Evolutionary conservation across 2,888 invertebrate species (phyloP), one percentile per base, ranked within the genome.

Genomic region (Melanotus villosus): DNA sequence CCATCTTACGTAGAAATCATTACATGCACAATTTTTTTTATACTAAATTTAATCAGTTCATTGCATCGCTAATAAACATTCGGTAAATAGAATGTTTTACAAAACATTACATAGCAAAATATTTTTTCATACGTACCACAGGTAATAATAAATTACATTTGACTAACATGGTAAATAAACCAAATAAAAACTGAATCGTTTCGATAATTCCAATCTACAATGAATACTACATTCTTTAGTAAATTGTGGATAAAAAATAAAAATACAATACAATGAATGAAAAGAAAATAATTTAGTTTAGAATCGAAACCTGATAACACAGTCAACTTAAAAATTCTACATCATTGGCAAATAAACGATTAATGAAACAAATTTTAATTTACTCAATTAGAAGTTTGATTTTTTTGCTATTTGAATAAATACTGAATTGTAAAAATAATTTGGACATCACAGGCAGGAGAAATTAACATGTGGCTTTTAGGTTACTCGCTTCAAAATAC

Each of bases 401-500:
- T 23, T 45, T 43, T 47, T 16, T 16, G 7, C 14, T 14, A 47
- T 45, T 45, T 23, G 10, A 47, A 75, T 6, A 78, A 81, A 81
- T 82, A 81, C 80, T 81, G 80, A 79, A 80, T 76, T 76, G 79
- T 80, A 79, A 77, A 23, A 76, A 47, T 73, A 78, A 77, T 78
- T 77, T 76, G 70, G 74, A 78, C 80, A 80, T 81, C 81, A 81
- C 80, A 81, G 81, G 81, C 80, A 81, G 80, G 80, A 80, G 81
- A 76, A 77, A 69, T 32, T 6, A 65, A 58, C 57, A 57, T 58
- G 18, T 10, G 26, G 26, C 4, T 16, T 32, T 52, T 18, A 14
- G 16, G 50, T 26, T 23, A 12, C 10, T 45, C 45, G n/a, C 2
- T 45, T 45, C 12, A 23, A 12, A 21, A 26, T 23, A 23, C n/a